Base-by-base conservation (phyloP, 2,797 vertebrate species). In the Momotus momota region DNA sequence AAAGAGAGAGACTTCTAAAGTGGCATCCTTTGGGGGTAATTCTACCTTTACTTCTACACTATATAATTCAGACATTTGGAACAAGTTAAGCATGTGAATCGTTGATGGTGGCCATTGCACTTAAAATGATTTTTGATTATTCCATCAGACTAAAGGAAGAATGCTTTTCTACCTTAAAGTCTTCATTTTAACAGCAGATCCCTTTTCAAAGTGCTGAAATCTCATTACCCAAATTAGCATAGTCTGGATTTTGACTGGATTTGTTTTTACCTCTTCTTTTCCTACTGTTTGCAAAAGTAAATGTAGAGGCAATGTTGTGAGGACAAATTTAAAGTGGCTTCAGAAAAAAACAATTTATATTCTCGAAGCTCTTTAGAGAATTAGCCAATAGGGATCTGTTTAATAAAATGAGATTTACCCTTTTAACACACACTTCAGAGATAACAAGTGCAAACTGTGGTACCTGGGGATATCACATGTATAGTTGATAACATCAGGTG, bases 41-140 rank as follows among this genome's bases (percentile, higher is more conserved):
- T 93, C 75, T 96, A n/a, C 66, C 48, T 93, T 88, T 81, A 81
- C 67, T 84, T 96, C 89, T 94, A 27, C 60, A 80, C 72, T 91
- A 19, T 89, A 49, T 72, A 92, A 80, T 86, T 88, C 87, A 77
- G 69, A 83, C 10, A 41, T 87, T 84, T 82, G 52, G 75, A 95
- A 66, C 10, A 81, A 80, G 52, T 65, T 94, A 65, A 82, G 40
- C 17, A 22, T 29, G 25, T 21, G 69, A 94, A 87, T 69, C 3
- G 2, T 60, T 89, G 66, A 64, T 57, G 60, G 52, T 66, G 66
- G 57, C 40, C 45, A 40, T 45, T 80, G 46, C 66, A 77, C 60
- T 88, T 88, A 82, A 77, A 78, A 65, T 3, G 21, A 22, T n/a
- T 38, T 48, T 40, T 91, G 72, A 86, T 91, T 95, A 72, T 74